Evolutionary conservation across 1,140 invertebrate genomes (phyloP).

Genomic region (Drosophila grimshawi): DNA sequence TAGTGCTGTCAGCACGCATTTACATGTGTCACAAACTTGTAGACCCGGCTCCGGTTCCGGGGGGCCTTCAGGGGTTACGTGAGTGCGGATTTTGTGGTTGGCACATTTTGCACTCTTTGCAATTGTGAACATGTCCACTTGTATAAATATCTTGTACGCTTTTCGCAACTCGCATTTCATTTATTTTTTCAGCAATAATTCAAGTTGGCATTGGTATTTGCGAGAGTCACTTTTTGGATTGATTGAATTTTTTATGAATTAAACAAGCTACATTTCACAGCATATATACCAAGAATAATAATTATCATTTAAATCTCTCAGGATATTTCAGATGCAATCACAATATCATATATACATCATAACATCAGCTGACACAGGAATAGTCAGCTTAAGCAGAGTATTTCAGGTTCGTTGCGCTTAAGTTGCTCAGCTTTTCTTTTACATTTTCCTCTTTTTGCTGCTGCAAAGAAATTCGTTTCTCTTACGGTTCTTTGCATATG

Average conservation of each 20-base stretch:
- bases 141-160: conserved; percentile 14
- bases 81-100: conserved; percentile 68
- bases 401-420: neutral
- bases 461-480: conserved; percentile 45
- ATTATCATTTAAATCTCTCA: no score
- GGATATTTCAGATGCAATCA: no score
- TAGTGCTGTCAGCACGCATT: conserved; percentile 76
- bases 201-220: conserved; percentile 39
- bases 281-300: no score
- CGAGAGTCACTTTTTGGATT: no score
- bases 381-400: conserved; percentile 1
- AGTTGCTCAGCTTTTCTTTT: neutral
- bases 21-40: conserved; percentile 71
- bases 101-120: conserved; percentile 27
- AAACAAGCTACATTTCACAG: no score
- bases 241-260: no score
- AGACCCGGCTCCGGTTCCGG: conserved; percentile 4
- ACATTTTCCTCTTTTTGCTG: conserved; percentile 8
- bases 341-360: neutral
- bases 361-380: neutral
- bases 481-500: conserved; percentile 42
- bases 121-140: conserved; percentile 32
- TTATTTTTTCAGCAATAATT: conserved; percentile 33
- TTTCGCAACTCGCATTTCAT: neutral
- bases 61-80: conserved; percentile 31